phyloP scores from a whole-genome alignment of 2,888 invertebrate species.

The Noctua pronuba region DNA sequence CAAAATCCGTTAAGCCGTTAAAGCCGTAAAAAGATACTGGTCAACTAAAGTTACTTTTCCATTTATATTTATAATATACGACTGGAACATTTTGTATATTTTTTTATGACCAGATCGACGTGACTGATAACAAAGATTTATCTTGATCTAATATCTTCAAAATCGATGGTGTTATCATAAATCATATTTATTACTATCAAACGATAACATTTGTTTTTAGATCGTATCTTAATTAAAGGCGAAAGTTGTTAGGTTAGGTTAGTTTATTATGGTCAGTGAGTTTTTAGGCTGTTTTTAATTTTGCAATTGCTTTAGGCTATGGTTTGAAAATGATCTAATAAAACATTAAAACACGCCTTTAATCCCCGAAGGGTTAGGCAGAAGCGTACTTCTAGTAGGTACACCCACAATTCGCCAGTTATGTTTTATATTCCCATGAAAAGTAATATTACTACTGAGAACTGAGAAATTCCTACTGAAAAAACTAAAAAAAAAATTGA shows the following conservation, averaged over 20 bases:
- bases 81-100: neutral
- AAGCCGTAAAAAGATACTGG: neutral
- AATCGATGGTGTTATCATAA: constrained; percentile 20
- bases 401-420: neutral
- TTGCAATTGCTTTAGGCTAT: neutral
- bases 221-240: constrained; percentile 52
- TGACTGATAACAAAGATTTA: constrained; percentile 3
- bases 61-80: too few relatives aligned
- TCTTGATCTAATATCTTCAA: constrained; percentile 30
- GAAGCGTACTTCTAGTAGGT: neutral
- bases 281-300: neutral
- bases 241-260: constrained; percentile 47
- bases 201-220: constrained; percentile 32
- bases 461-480: neutral
- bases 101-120: constrained; percentile 15
- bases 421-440: neutral
- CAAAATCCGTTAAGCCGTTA: neutral
- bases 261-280: constrained; percentile 16
- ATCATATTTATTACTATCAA: constrained; percentile 42
- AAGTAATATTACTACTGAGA: neutral
- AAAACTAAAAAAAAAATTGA: too few relatives aligned
- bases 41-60: neutral
- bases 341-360: neutral
- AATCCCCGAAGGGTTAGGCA: neutral
- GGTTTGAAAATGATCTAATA: neutral